Conservation (phyloP, 1,140 invertebrate species). For the Manduca sexta region DNA sequence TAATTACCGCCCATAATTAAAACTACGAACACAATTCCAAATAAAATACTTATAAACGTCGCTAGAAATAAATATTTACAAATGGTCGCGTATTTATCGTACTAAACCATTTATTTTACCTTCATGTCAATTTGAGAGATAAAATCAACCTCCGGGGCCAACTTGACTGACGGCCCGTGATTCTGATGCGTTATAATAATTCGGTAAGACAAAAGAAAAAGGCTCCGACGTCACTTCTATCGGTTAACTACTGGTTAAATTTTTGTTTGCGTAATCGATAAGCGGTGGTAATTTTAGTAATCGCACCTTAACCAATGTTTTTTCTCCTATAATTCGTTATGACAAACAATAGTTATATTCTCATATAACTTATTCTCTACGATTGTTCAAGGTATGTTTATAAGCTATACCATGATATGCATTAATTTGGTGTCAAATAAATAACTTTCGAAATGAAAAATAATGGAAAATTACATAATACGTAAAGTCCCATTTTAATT, state of each 20-base stretch:
- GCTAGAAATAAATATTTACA: too few species aligned
- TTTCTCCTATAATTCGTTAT: too few species aligned
- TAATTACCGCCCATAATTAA: neutral
- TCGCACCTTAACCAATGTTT: too few species aligned
- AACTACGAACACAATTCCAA: neutral
- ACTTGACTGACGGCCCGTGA: conserved; percentile 41
- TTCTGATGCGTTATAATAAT: conserved; percentile 36
- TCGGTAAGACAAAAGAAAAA: conserved; percentile 33
- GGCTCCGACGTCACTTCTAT: conserved; percentile 12
- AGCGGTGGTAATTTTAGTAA: too few species aligned
- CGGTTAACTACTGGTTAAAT: conserved; percentile 41
- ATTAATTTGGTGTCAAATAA: too few species aligned
- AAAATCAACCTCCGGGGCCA: conserved; percentile 9
- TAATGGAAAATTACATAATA: too few species aligned
- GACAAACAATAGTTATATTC: too few species aligned
- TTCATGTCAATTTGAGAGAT: conserved; percentile 16
- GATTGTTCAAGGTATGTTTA: too few species aligned
- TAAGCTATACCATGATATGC: too few species aligned
- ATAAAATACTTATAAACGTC: neutral
- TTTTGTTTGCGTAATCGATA: conserved; percentile 37
- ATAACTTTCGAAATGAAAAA: too few species aligned
- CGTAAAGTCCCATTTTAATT: too few species aligned
- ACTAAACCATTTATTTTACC: conserved; percentile 8
- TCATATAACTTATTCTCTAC: too few species aligned
- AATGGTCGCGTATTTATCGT: neutral